Base-by-base conservation (phyloP, 2,797 vertebrate species). In the Caiman crocodilus region DNA sequence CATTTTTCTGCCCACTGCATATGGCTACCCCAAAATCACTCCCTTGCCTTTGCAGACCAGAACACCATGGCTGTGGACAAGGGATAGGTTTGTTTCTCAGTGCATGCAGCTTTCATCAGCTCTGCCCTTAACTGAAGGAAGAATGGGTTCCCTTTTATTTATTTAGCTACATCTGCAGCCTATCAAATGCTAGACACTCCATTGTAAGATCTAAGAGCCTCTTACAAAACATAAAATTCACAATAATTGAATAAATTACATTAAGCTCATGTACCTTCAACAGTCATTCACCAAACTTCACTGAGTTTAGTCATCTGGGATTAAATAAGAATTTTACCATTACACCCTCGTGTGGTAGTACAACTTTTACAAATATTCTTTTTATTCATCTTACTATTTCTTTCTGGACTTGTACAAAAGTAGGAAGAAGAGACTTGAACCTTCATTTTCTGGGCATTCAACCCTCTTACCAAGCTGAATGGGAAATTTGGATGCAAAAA, bases 191-290 rank as follows among this genome's bases (percentile, higher is more conserved):
- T 65, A 84, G 74, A 30, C 23, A 57, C 6, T 58, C 32, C 92
- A 77, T 63, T 65, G 77, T 92, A 59, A 3, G 55, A 61, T 75
- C 65, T 42, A 71, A 42, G 69, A 71, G 69, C 35, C 35, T 35
- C 20, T 69, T 63, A 32, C 32, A 91, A 93, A 93, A 93, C 26
- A 84, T 87, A 30, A 77, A 90, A 88, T 85, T 90, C 30, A 5
- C 79, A 14, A 18, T 50, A 84, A 73, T 16, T 25, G n/a, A 85
- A 82, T 63, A 84, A 28, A 58, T 21, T 88, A 59, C 71, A 71
- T 83, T 84, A 82, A 82, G 78, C 42, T 61, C 23, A 63, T 63
- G 90, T 90, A 81, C 81, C 74, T 86, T 80, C 17, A 80, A 60
- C 65, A 79, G 71, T 82, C 55, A 65, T 57, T 95, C 63, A 82